A percentile compares a stretch with the other conserved stretches of the same genome.
Evolutionary conservation across 2,888 invertebrate species (phyloP).

Genomic region (Anthrax anthrax): DNA sequence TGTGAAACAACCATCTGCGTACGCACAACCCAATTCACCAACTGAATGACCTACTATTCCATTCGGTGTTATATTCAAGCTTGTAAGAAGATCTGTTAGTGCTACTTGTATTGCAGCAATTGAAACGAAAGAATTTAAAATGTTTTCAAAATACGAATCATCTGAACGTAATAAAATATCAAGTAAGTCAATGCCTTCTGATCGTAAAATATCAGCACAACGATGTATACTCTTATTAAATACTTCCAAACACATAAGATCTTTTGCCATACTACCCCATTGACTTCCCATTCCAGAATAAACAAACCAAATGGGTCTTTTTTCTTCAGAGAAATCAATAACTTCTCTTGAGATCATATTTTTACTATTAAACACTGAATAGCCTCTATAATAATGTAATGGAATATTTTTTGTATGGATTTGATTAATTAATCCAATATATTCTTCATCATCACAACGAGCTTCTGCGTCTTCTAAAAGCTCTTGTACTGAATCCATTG

Average conservation of each 20-base stretch:
- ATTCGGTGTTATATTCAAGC: slow-evolving; percentile 68
- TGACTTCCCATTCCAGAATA: slow-evolving; percentile 98
- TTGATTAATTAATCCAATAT: slow-evolving; percentile 61
- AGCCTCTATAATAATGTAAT: slow-evolving; percentile 73
- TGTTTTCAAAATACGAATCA: slow-evolving; percentile 66
- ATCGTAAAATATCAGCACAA: slow-evolving; percentile 60
- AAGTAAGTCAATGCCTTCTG: slow-evolving; percentile 71
- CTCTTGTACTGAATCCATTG: slow-evolving; percentile 56
- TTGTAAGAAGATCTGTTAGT: slow-evolving; percentile 72
- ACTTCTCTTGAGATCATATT: slow-evolving; percentile 37
- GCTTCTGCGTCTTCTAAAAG: slow-evolving; percentile 49
- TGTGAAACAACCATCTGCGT: slow-evolving; percentile 90
- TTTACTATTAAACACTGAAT: slow-evolving; percentile 50
- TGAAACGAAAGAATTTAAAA: slow-evolving; percentile 79
- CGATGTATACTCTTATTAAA: slow-evolving; percentile 67
- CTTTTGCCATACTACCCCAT: slow-evolving; percentile 90
- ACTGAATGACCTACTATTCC: slow-evolving; percentile 90
- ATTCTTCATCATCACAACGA: slow-evolving; percentile 52
- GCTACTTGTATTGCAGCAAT: slow-evolving; percentile 96
- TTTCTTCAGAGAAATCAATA: slow-evolving; percentile 38
- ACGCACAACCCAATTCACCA: slow-evolving; percentile 65
- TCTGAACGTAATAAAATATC: slow-evolving; percentile 62
- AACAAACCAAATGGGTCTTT: slow-evolving; percentile 82
- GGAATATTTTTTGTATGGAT: slow-evolving; percentile 54
- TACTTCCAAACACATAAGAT: slow-evolving; percentile 65